A percentile compares a stretch with the other conserved stretches of the same genome.
Evolutionary conservation across 2,113 vertebrate species (phyloP).

Genomic region (Verasper variegatus): DNA sequence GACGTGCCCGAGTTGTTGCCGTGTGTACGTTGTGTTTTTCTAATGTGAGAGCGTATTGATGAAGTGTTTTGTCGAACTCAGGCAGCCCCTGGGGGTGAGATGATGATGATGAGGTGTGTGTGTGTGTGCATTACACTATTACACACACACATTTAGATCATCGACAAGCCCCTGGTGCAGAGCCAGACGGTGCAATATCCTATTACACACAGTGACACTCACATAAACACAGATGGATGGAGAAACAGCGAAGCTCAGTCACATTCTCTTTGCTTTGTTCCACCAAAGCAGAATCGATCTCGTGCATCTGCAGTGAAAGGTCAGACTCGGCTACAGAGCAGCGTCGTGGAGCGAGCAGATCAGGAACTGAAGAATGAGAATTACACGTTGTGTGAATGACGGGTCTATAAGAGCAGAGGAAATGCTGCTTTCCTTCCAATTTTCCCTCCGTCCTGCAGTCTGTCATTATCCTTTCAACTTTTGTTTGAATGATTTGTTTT

Average conservation of each 20-base stretch:
- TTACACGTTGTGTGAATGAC: not conserved
- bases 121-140: conserved; percentile 14
- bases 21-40: not conserved
- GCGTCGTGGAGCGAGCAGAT: not conserved
- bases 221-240: not conserved
- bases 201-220: conserved; percentile 22
- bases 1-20: not conserved
- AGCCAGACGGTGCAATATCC: conserved; percentile 21
- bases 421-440: not conserved
- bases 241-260: not conserved
- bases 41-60: not conserved
- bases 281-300: not conserved
- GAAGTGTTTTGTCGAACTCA: conserved; percentile 22
- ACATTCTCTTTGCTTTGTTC: not conserved
- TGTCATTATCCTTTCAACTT: not conserved
- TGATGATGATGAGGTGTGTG: conserved; percentile 18
- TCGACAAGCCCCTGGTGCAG: conserved; percentile 22
- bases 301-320: not conserved
- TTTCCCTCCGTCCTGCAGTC: not conserved
- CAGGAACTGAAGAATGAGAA: not conserved
- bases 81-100: conserved; percentile 29
- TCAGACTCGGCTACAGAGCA: not conserved
- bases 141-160: conserved; percentile 30
- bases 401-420: not conserved
- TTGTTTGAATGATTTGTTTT: too few species aligned